Evolutionary conservation across 2,888 invertebrate genomes (phyloP).

Genomic region (Eudemis profundana): DNA sequence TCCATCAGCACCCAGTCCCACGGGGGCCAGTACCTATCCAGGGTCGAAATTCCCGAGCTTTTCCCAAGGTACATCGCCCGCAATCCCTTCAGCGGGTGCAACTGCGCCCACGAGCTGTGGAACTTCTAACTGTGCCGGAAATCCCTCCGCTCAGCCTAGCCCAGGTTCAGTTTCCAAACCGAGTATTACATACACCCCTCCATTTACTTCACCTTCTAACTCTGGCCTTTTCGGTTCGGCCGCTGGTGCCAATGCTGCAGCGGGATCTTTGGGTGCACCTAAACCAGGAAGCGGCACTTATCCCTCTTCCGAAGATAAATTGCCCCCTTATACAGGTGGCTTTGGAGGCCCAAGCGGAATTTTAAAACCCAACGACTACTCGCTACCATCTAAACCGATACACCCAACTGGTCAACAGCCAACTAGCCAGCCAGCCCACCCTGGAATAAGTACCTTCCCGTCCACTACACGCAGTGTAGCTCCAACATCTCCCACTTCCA

Average conservation of each 20-base stretch:
- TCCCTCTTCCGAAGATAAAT: slow-evolving; percentile 50
- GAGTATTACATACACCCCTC: slow-evolving; percentile 37
- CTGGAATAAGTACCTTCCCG: slow-evolving; percentile 39
- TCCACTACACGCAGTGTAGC: slow-evolving; percentile 49
- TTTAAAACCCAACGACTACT: slow-evolving; percentile 64
- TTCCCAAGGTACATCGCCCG: slow-evolving; percentile 37
- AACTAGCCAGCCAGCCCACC: slow-evolving; percentile 36
- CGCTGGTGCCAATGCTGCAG: slow-evolving; percentile 29
- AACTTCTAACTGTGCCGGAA: slow-evolving; percentile 23
- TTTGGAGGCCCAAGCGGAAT: slow-evolving; percentile 65
- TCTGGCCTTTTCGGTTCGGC: slow-evolving; percentile 28
- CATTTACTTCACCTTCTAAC: slow-evolving; percentile 27
- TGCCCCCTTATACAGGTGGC: slow-evolving; percentile 57
- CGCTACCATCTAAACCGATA: slow-evolving; percentile 49
- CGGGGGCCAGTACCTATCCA: slow-evolving; percentile 17
- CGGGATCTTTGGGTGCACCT: slow-evolving; percentile 24
- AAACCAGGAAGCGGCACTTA: slow-evolving; percentile 43
- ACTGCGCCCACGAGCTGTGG: slow-evolving; percentile 29
- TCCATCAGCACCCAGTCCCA: slow-evolving; percentile 7
- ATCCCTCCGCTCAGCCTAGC: slow-evolving; percentile 11
- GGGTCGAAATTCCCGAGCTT: slow-evolving; percentile 29
- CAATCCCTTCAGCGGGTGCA: slow-evolving; percentile 13
- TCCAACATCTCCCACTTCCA: slow-evolving; percentile 44
- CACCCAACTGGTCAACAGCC: slow-evolving; percentile 41
- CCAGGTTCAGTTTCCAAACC: slow-evolving; percentile 14